phyloP scores from a whole-genome alignment of 2,113 vertebrate genomes.

The Campylorhamphus procurvoides region DNA sequence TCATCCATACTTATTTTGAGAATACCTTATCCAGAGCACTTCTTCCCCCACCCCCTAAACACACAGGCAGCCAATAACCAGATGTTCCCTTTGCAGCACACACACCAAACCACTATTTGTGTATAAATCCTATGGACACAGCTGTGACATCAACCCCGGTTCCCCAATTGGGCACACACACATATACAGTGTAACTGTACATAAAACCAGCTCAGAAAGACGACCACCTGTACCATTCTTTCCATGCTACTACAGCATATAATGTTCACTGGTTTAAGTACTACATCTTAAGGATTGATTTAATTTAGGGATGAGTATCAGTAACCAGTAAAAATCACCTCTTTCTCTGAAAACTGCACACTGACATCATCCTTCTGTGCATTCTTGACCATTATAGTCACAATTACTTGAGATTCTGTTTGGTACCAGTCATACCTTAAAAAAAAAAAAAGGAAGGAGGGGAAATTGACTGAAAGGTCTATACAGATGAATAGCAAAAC shows the following conservation, averaged over 20 bases:
- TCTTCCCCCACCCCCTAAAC: background rate
- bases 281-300: too few species aligned
- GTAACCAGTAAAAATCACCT: slow-evolving; percentile 75
- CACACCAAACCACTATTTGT: background rate
- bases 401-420: slow-evolving; percentile 94
- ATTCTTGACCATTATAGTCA: slow-evolving; percentile 94
- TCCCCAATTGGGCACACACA: background rate
- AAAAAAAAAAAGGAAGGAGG: background rate
- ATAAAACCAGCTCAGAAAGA: background rate
- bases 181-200: background rate
- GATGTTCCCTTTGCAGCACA: background rate
- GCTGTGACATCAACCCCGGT: fast-evolving
- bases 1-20: background rate
- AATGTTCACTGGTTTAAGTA: background rate
- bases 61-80: background rate
- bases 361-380: slow-evolving; percentile 85
- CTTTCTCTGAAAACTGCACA: slow-evolving; percentile 85
- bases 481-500: background rate
- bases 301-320: background rate
- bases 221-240: background rate
- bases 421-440: slow-evolving; percentile 94
- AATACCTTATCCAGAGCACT: background rate
- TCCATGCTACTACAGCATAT: background rate
- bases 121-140: background rate
- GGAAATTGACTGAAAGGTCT: background rate